These are phyloP conservation scores for Drosophila kikkawai DNA, from an alignment of 1,140 invertebrate species.

Conservation along the genomic window DNA sequence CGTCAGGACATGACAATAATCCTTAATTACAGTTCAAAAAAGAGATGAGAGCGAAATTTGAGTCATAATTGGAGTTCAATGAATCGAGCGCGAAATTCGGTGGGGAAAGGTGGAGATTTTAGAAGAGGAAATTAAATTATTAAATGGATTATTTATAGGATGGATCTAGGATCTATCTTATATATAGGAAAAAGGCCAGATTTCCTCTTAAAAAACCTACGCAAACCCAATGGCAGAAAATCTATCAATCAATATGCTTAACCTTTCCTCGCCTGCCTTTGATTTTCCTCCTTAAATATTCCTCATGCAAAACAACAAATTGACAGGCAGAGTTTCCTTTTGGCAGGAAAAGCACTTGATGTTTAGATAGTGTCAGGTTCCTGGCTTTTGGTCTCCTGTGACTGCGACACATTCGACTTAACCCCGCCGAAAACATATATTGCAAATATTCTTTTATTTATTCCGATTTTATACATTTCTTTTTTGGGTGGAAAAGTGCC, in stretches of 20 bases:
- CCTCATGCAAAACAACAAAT: conserved; percentile 52
- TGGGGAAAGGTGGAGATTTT: neutral
- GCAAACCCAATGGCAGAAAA: neutral
- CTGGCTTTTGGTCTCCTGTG: conserved; percentile 47
- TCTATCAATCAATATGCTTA: conserved; percentile 5
- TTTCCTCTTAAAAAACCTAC: neutral
- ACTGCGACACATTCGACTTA: conserved; percentile 31
- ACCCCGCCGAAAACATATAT: conserved; percentile 16
- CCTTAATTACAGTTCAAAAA: conserved; percentile 49
- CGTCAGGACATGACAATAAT: conserved; percentile 56
- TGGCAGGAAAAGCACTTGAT: conserved; percentile 40
- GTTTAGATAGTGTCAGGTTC: conserved; percentile 30
- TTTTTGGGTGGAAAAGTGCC: conserved; percentile 67
- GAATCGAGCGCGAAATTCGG: neutral
- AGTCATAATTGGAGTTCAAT: conserved; percentile 42
- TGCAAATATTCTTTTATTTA: conserved; percentile 60
- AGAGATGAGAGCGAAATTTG: conserved; percentile 4
- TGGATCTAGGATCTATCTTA: no score
- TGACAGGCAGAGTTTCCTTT: conserved; percentile 45
- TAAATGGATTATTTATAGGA: neutral
- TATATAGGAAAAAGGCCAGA: neutral
- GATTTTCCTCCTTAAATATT: conserved; percentile 34
- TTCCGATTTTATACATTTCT: conserved; percentile 37
- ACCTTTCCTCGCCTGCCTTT: conserved; percentile 7
- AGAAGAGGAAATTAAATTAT: neutral